A percentile compares a stretch with the other conserved stretches of the same genome.
phyloP scores from a whole-genome alignment of 1,140 invertebrate genomes.

The Zaprionus gabonicus region DNA sequence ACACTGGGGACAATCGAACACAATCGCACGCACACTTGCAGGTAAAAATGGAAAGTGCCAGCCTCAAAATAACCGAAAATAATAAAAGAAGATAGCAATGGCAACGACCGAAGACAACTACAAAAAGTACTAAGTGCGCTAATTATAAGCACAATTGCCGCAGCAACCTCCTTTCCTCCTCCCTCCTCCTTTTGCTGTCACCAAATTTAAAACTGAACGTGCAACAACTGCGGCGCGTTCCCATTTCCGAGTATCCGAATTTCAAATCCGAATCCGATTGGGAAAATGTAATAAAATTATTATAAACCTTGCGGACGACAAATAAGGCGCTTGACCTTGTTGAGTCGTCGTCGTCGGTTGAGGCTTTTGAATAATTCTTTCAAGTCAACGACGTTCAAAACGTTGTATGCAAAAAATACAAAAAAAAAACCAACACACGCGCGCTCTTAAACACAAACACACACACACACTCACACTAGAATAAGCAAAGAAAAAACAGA shows the following conservation, averaged over 20 bases:
- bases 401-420: constrained; percentile 70
- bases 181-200: constrained; percentile 40
- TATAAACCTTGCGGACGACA: constrained; percentile 65
- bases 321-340: constrained; percentile 79
- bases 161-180: neutral
- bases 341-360: constrained; percentile 45
- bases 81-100: constrained; percentile 74
- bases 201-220: constrained; percentile 60
- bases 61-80: constrained; percentile 59
- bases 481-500: constrained; percentile 50
- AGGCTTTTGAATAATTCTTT: constrained; percentile 75
- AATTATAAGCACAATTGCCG: constrained; percentile 56
- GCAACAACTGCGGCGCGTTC: constrained; percentile 45
- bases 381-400: constrained; percentile 64
- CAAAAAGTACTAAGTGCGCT: constrained; percentile 51
- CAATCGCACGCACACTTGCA: constrained; percentile 49
- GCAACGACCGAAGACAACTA: constrained; percentile 70
- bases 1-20: constrained; percentile 38
- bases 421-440: constrained; percentile 52
- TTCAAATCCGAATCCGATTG: constrained; percentile 34
- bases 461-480: constrained; percentile 15
- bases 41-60: constrained; percentile 76
- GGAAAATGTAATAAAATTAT: constrained; percentile 71
- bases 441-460: constrained; percentile 38
- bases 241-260: constrained; percentile 47